These are phyloP conservation scores for Nephila pilipes DNA, from an alignment of 1,140 invertebrate species.

Conservation along the genomic window DNA sequence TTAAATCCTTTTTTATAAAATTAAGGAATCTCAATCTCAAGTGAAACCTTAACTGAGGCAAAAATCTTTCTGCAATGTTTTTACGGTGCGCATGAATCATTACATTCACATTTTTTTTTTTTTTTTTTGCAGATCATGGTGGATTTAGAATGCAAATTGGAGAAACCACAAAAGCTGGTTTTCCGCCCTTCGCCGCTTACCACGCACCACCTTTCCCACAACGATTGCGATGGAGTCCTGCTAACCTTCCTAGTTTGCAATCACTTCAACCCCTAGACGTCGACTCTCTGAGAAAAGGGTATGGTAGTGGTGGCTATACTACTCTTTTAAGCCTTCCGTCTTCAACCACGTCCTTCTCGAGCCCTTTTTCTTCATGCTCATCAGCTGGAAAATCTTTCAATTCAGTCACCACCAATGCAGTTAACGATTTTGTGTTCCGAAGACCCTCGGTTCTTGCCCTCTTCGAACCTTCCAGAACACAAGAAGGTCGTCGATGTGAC, in stretches of 20 bases:
- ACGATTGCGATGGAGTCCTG: conserved; percentile 47
- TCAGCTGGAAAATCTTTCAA: conserved; percentile 48
- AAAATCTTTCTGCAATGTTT: too few relatives aligned
- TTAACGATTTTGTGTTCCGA: conserved; percentile 53
- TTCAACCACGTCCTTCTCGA: conserved; percentile 44
- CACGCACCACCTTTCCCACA: conserved; percentile 22
- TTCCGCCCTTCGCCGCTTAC: conserved; percentile 5
- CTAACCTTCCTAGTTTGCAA: conserved; percentile 37
- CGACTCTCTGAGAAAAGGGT: conserved; percentile 22
- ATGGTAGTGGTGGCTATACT: conserved; percentile 40
- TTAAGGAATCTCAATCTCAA: too few relatives aligned
- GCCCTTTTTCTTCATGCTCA: conserved; percentile 50
- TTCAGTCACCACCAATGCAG: conserved; percentile 50
- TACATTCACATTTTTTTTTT: neutral
- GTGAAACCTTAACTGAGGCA: too few relatives aligned
- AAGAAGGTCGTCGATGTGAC: conserved; percentile 27
- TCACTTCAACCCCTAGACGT: conserved; percentile 35
- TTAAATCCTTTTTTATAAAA: too few relatives aligned
- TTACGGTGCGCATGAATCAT: too few relatives aligned
- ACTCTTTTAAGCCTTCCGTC: conserved; percentile 47
- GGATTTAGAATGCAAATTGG: conserved; percentile 53
- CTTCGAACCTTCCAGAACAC: conserved; percentile 13
- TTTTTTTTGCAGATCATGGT: conserved; percentile 53
- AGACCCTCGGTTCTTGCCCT: conserved; percentile 40
- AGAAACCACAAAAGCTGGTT: conserved; percentile 35